Percentiles rank a stretch among this genome's conserved stretches.
phyloP scores from a whole-genome alignment of 2,113 vertebrate genomes.

The Taurulus bubalis region DNA sequence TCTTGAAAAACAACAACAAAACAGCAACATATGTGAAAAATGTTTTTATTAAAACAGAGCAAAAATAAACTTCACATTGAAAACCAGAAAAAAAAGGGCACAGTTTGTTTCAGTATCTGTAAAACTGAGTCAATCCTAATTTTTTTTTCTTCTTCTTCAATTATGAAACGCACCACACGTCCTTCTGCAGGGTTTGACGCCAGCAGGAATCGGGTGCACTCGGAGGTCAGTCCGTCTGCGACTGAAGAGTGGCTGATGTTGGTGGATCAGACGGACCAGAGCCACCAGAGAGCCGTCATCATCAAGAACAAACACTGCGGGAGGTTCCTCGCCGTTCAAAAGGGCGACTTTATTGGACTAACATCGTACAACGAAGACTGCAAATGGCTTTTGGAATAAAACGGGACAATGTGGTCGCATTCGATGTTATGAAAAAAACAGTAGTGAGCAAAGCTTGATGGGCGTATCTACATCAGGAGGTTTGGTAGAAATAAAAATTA shows the following conservation, averaged over 20 bases:
- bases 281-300: constrained; percentile 50
- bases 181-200: constrained; percentile 52
- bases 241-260: constrained; percentile 67
- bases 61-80: constrained; percentile 43
- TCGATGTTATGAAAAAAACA: neutral
- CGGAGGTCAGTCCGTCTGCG: constrained; percentile 13
- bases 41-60: constrained; percentile 69
- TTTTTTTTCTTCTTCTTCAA: neutral
- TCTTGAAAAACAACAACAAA: neutral
- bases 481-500: constrained; percentile 20
- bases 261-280: constrained; percentile 61
- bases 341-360: constrained; percentile 45
- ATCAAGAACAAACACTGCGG: constrained; percentile 62
- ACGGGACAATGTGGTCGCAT: neutral
- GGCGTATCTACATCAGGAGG: constrained; percentile 10
- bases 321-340: constrained; percentile 58
- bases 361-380: constrained; percentile 53
- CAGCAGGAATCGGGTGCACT: constrained; percentile 32
- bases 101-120: constrained; percentile 31
- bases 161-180: neutral
- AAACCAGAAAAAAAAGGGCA: constrained; percentile 17
- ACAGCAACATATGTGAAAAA: constrained; percentile 24
- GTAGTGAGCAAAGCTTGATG: neutral
- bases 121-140: constrained; percentile 29
- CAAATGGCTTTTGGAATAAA: constrained; percentile 67